These are phyloP conservation scores for Myotis pilosus DNA, from an alignment of 2,797 vertebrate genomes.

Conservation along the genomic window DNA sequence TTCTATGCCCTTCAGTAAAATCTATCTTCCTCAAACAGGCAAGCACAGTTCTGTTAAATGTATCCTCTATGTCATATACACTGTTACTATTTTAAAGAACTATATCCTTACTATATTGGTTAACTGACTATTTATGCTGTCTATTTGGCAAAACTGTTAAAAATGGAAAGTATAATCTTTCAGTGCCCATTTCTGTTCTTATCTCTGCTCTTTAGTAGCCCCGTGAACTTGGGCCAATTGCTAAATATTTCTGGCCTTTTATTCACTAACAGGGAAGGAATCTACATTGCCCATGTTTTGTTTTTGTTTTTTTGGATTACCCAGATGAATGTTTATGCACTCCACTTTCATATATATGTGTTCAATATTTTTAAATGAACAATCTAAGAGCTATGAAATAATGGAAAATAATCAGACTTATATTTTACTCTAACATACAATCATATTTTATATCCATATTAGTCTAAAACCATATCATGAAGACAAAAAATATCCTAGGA, in stretches of 20 bases:
- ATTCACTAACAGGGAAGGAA: neutral
- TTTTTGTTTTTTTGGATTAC: neutral
- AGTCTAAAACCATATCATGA: neutral
- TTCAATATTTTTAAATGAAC: neutral
- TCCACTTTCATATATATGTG: neutral
- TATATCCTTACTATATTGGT: neutral
- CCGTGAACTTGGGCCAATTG: neutral
- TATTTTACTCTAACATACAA: neutral
- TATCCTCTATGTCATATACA: neutral
- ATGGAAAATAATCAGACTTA: neutral
- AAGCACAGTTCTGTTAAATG: neutral
- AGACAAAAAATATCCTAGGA: neutral
- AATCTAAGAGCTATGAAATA: constrained; percentile 3
- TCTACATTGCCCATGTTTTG: neutral
- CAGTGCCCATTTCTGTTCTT: neutral
- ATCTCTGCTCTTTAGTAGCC: neutral
- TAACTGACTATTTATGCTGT: neutral
- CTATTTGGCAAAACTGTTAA: neutral
- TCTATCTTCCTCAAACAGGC: neutral
- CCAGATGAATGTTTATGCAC: neutral
- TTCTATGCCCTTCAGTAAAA: neutral
- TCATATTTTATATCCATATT: neutral
- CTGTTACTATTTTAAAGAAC: neutral
- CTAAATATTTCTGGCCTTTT: neutral
- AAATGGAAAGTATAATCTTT: neutral